phyloP scores from a whole-genome alignment of 2,113 vertebrate species.

The Hemiprocne comata region DNA sequence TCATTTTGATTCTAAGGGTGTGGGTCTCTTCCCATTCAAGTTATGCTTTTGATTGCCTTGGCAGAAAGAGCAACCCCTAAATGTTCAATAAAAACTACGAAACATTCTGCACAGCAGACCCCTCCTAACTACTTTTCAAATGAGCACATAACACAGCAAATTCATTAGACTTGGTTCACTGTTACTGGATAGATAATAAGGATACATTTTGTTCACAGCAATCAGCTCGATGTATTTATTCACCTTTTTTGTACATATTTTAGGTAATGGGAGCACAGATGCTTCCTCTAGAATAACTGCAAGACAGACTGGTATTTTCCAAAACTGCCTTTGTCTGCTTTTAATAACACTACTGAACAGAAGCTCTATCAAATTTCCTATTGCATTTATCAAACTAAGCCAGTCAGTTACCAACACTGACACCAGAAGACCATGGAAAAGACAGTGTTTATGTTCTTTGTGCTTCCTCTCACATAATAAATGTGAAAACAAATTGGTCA shows the following conservation, averaged over 20 bases:
- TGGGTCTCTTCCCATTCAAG: neutral
- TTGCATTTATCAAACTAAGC: neutral
- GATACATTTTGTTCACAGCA: neutral
- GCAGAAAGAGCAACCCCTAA: neutral
- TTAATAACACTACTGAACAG: neutral
- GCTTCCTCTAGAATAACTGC: neutral
- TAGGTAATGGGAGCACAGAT: neutral
- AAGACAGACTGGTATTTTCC: neutral
- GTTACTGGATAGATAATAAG: neutral
- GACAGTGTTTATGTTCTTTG: too few relatives aligned
- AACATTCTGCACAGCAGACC: neutral
- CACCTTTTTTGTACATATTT: neutral
- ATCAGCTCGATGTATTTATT: neutral
- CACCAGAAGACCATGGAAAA: neutral
- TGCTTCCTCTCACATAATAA: neutral
- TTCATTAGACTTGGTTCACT: neutral
- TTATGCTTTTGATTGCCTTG: neutral
- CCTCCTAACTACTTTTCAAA: neutral
- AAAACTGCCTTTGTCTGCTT: neutral
- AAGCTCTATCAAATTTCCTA: neutral
- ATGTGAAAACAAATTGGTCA: neutral
- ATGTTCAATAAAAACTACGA: neutral
- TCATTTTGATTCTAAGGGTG: neutral
- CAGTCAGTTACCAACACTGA: neutral
- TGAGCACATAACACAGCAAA: neutral